Base-by-base conservation (phyloP, 2,113 vertebrate species). In the Catharus fuscescens region DNA sequence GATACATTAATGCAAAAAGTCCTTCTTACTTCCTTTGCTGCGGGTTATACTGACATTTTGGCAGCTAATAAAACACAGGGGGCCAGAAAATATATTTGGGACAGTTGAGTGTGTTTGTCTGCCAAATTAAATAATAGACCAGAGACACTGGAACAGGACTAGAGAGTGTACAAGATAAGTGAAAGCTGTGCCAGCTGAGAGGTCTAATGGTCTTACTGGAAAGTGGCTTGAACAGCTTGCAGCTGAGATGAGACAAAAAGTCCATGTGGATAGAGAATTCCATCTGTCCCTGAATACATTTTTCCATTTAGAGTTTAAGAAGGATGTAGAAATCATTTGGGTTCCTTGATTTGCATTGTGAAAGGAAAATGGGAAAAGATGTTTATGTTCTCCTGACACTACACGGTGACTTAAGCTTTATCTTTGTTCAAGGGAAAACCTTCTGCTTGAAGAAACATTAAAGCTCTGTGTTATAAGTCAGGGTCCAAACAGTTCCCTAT, bases 91-190 rank as follows among this genome's bases (percentile, higher is more conserved):
- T 67, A 56, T 95, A 88, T 95, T 94, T 93, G 90, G 79, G 85
- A 84, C 88, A 53, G 74, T 66, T 86, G 60, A 95, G 24, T 78
- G 50, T 56, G 60, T 86, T 93, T 95, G 52, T 86, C 94, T 93
- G 95, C 93, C 96, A 97, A 97, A 94, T 96, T 92, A 92, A 96
- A 96, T 96, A 96, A 93, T 67, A 95, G 92, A 95, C 76, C 82
- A 90, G 90, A 96, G 93, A 93, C 72, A 60, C 34, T 94, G 90
- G 79, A 96, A 96, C 59, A 66, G 38, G 78, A 83, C 90, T 83
- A 94, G 76, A 92, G 94, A 87, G 83, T 70, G 36, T 34, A 90
- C 82, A 92, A 94, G 71, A 93, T 77, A 88, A 92, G 60, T 74
- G 76, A 88, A 95, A 90, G 67, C 69, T 80, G 19, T 90, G 92